Conservation (phyloP, 2,888 invertebrate species). For the Steinernema scapterisci region DNA sequence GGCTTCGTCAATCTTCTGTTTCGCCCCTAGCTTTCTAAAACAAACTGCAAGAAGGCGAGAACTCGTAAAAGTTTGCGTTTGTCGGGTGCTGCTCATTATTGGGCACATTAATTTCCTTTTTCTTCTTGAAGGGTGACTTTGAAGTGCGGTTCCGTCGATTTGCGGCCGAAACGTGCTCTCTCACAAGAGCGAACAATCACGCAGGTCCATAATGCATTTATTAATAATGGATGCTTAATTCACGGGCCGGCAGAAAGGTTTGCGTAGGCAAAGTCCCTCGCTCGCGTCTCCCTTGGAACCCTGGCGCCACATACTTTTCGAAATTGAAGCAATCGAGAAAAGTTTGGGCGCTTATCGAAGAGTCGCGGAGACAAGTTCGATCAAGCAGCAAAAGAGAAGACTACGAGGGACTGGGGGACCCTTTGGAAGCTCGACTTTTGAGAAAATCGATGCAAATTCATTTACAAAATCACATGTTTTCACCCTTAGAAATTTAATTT, state of each 20-base stretch:
- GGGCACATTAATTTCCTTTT: neutral
- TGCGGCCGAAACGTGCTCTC: neutral
- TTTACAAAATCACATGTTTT: neutral
- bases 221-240: constrained; percentile 13
- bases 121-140: neutral
- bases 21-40: neutral
- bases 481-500: constrained; percentile 1
- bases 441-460: constrained; percentile 17
- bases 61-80: neutral
- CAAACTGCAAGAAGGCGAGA: neutral
- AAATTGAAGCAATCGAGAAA: too few relatives aligned
- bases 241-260: neutral
- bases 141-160: constrained; percentile 17
- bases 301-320: too few relatives aligned
- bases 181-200: neutral
- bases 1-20: neutral
- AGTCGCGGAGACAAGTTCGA: too few relatives aligned
- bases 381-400: too few relatives aligned
- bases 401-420: too few relatives aligned
- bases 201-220: constrained; percentile 13
- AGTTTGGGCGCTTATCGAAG: too few relatives aligned
- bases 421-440: neutral
- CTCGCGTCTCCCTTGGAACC: too few relatives aligned
- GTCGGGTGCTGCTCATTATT: neutral
- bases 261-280: neutral